Percentiles rank a stretch among this genome's conserved stretches.
These are phyloP conservation scores for Gobio gobio DNA, from an alignment of 2,113 vertebrate genomes.

Conservation along the genomic window DNA sequence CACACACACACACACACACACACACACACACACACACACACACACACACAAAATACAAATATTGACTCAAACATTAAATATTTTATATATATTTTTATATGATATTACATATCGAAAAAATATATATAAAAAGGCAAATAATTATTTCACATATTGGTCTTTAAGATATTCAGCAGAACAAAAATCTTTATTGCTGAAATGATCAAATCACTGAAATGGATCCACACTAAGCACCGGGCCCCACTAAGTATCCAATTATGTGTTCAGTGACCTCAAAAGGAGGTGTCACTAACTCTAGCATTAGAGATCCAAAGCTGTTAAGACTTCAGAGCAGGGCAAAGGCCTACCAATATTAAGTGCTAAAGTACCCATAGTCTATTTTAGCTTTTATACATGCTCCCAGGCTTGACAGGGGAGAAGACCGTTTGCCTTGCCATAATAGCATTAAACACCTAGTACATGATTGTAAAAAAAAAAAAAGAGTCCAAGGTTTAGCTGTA, in stretches of 20 bases:
- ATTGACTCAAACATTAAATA: too few species aligned
- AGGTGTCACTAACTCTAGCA: conserved; percentile 54
- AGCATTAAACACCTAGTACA: conserved; percentile 52
- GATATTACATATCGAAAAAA: too few species aligned
- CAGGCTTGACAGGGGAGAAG: conserved; percentile 36
- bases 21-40: too few species aligned
- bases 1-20: too few species aligned
- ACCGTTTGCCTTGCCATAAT: conserved; percentile 39
- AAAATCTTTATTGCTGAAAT: neutral
- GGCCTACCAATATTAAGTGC: conserved; percentile 51
- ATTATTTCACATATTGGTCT: neutral
- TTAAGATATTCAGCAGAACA: neutral
- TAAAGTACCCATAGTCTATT: conserved; percentile 52
- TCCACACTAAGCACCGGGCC: conserved; percentile 34
- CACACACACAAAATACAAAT: too few species aligned
- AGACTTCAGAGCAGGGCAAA: conserved; percentile 46
- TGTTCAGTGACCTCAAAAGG: conserved; percentile 57
- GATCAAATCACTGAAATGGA: neutral
- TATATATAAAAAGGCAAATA: too few species aligned
- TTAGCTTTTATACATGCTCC: conserved; percentile 45
- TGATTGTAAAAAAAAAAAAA: conserved; percentile 36
- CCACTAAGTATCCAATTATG: conserved; percentile 58
- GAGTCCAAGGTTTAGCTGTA: conserved; percentile 44
- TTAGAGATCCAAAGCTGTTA: conserved; percentile 52
- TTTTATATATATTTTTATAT: too few species aligned